Base-by-base conservation (phyloP, 2,113 vertebrate species). In the Cynocephalus volans region DNA sequence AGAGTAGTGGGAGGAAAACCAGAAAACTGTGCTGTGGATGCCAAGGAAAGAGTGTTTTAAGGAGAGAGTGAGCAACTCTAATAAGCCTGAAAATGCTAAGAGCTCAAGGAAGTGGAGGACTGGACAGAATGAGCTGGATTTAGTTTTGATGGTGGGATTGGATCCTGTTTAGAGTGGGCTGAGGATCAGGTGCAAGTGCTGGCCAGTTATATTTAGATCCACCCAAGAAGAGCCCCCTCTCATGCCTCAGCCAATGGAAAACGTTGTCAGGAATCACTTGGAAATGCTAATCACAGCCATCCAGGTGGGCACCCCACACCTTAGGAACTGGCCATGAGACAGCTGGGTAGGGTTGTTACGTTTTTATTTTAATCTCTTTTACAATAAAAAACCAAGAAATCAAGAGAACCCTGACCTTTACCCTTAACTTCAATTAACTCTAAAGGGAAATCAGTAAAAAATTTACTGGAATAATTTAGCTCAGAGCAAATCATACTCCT, bases 111-210 rank as follows among this genome's bases (percentile, higher is more conserved):
- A 3, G 18, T 14, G 33, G n/a, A 54, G 21, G 24, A 3, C 8
- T 0, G 12, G 31, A 6, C 4, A 0, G 0, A 13, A 3, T 1
- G 5, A 41, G 4, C 13, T 18, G 64, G 8, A 4, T 23, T 80
- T 13, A 18, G 21, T 33, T 8, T 1, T 17, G 50, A 13, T 1
- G 4, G 6, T 6, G 45, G 21, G 15, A 50, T 0, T 45, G 19
- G 52, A 50, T 58, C 36, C 67, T 65, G 8, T 3, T 15, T 7
- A 41, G 12, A 31, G 2, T 6, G n/a, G n/a, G 60, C 31, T 33
- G 54, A 56, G 36, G 33, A 9, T 7, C 6, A 33, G 21, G 45
- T 1, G 18, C 11, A 1, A 31, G 67, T 7, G 21, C 17, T 0
- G 1, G 15, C 18, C 31, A 45, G 1, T 48, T 58, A 24, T 0